Base-by-base conservation (phyloP, 2,888 invertebrate genomes). In the Cloeon dipterum region DNA sequence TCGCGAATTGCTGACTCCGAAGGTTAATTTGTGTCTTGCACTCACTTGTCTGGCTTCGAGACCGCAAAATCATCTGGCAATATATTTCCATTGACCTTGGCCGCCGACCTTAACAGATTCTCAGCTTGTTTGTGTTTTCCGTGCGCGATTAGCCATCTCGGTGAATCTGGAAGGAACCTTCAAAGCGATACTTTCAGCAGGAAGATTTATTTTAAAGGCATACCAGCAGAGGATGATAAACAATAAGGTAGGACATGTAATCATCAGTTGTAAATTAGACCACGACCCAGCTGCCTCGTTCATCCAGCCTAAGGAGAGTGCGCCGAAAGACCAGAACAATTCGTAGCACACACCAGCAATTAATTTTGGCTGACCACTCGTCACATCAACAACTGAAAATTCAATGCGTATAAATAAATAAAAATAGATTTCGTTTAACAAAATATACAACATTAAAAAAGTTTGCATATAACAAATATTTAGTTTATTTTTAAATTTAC, bases 261-360 rank as follows among this genome's bases (percentile, higher is more conserved):
- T 60, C 32, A 55, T 53, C 32, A 60, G 43, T 42, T 61, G 61
- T 37, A 61, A 54, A 25, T 54, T 46, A 0, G 52, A 49, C 61
- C 61, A 61, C 39, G 46, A 55, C 16, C 46, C 49, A 34, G 56
- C 55, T 43, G 55, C 52, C 7, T 52, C 52, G 1, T 56, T 50
- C 1, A 60, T 46, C 0, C 52, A 52, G 8, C 60, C 58, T 37
- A 61, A 43, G 10, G 59, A 42, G 17, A 61, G 54, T 4, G 61
- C 54, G 3, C 60, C 61, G 35, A 61, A 42, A 5, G 60, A 59
- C 61, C 61, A 61, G 41, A 59, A 59, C 2, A 55, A 55, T 40
- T 61, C 61, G 41, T 57, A 61, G 13, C 58, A 50, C 18, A 56
- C 56, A 10, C 53, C 50, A 14, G 52, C 51, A 2, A 55, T 54